phyloP scores from a whole-genome alignment of 1,140 invertebrate genomes.

The Contarinia nasturtii region DNA sequence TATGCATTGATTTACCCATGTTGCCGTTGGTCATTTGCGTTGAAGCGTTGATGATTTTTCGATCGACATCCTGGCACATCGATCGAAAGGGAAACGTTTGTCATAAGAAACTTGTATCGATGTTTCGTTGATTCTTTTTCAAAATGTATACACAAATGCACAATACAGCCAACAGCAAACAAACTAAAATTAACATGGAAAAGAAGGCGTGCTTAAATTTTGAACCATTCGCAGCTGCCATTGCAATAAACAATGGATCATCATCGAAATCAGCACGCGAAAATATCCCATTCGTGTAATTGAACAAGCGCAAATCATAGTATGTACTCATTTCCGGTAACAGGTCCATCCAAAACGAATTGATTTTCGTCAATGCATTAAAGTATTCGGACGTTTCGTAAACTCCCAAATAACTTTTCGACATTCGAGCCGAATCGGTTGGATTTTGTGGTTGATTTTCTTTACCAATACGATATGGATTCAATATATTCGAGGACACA shows the following conservation, averaged over 20 bases:
- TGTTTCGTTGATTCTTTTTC: slow-evolving; percentile 9
- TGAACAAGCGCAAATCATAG: no score
- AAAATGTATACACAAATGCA: slow-evolving; percentile 19
- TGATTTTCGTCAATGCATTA: slow-evolving; percentile 12
- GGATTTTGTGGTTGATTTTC: slow-evolving; percentile 7
- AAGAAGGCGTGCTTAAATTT: slow-evolving; percentile 22
- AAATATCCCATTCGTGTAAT: no score
- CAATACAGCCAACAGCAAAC: slow-evolving; percentile 15
- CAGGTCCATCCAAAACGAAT: slow-evolving; percentile 19
- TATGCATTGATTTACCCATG: background rate
- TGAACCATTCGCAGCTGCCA: slow-evolving; percentile 8
- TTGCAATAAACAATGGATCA: no score
- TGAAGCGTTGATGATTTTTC: background rate
- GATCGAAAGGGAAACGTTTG: slow-evolving; percentile 21
- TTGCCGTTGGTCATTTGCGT: background rate
- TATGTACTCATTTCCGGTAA: slow-evolving; percentile 6
- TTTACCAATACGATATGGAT: slow-evolving; percentile 6
- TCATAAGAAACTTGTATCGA: slow-evolving; percentile 15
- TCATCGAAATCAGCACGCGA: no score
- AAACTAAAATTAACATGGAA: slow-evolving; percentile 15
- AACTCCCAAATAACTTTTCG: slow-evolving; percentile 4
- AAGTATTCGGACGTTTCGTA: slow-evolving; percentile 14
- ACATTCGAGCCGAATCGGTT: background rate
- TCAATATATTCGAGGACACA: slow-evolving; percentile 6
- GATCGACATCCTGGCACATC: slow-evolving; percentile 11